phyloP scores from a whole-genome alignment of 2,797 vertebrate species.

The Typhlichthys subterraneus region DNA sequence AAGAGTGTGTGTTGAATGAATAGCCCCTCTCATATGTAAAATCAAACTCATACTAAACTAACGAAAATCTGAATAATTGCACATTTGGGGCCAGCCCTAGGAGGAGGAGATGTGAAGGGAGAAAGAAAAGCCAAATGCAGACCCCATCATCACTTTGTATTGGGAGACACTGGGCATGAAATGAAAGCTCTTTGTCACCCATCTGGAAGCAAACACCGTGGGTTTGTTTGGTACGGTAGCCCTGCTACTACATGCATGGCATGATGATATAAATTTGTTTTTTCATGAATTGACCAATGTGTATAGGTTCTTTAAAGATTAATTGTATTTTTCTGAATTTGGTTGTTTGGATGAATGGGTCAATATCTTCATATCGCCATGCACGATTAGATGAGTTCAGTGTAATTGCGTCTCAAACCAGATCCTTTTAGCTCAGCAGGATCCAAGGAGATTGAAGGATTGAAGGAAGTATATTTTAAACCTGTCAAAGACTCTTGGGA shows the following conservation, averaged over 20 bases:
- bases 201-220: slow-evolving; percentile 55
- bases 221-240: not conserved
- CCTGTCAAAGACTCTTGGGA: slow-evolving; percentile 6
- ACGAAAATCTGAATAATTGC: no score
- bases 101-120: slow-evolving; percentile 29
- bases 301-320: not conserved
- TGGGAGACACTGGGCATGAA: slow-evolving; percentile 56
- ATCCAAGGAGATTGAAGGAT: not conserved
- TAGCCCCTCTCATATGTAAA: no score
- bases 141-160: slow-evolving; percentile 60
- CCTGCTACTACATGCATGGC: no score
- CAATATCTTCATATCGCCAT: no score
- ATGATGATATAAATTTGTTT: no score
- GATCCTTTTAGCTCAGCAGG: not conserved
- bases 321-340: not conserved
- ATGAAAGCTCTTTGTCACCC: slow-evolving; percentile 68
- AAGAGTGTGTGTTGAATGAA: no score
- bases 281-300: no score
- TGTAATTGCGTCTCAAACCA: not conserved
- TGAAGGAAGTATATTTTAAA: not conserved
- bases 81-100: not conserved
- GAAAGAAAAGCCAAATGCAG: slow-evolving; percentile 46
- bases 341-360: no score
- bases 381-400: not conserved
- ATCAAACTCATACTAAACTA: no score